Evolutionary conservation across 2,888 invertebrate species (phyloP).

Genomic region (Acleris holmiana): DNA sequence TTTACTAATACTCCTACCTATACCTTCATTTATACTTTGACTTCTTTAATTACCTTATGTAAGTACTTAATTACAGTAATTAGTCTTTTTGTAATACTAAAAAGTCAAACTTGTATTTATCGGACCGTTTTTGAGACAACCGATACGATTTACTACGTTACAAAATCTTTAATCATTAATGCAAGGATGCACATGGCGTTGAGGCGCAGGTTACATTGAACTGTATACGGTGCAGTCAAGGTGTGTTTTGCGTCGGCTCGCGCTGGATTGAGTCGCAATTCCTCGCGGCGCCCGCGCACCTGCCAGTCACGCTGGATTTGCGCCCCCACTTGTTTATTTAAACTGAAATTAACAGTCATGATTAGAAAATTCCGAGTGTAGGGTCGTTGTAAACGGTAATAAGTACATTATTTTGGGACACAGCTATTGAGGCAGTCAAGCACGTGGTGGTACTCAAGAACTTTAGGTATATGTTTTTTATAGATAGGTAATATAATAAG

Average conservation of each 20-base stretch:
- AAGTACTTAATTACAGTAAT: background rate
- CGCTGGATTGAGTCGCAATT: conserved; percentile 50
- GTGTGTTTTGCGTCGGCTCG: conserved; percentile 36
- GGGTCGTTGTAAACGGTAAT: conserved; percentile 5
- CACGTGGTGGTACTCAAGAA: too few relatives aligned
- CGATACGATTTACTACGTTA: conserved; percentile 55
- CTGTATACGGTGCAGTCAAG: conserved; percentile 44
- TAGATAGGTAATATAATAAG: too few relatives aligned
- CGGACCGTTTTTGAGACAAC: conserved; percentile 40
- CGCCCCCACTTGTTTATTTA: conserved; percentile 45
- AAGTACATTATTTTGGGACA: background rate
- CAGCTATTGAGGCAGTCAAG: too few relatives aligned
- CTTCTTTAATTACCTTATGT: background rate
- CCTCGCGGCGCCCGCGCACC: conserved; percentile 48
- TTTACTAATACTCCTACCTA: conserved; percentile 12
- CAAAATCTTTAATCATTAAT: conserved; percentile 62
- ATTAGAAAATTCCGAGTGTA: conserved; percentile 12
- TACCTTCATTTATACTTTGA: background rate
- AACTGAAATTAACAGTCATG: conserved; percentile 27
- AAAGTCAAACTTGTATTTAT: background rate
- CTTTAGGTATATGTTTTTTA: too few relatives aligned
- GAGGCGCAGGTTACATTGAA: conserved; percentile 41
- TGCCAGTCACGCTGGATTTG: conserved; percentile 64
- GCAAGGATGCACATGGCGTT: conserved; percentile 56
- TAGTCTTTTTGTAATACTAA: too few relatives aligned